Conservation (phyloP, 2,797 vertebrate genomes). For the Mareca penelope region DNA sequence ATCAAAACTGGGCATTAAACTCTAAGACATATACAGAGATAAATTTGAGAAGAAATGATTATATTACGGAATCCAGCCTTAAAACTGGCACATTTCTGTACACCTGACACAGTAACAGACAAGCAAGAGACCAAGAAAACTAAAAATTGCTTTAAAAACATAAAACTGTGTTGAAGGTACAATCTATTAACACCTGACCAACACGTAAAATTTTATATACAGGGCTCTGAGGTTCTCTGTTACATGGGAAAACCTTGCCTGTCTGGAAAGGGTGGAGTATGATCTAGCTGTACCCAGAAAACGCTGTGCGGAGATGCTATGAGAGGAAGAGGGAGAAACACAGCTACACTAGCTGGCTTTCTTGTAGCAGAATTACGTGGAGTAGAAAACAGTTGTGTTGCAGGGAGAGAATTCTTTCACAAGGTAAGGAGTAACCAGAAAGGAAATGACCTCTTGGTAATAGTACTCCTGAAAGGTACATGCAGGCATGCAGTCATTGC, state of each 20-base stretch:
- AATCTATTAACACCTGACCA: background rate
- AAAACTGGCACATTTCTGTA: background rate
- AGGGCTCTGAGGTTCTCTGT: background rate
- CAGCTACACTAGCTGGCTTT: background rate
- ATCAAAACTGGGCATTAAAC: background rate
- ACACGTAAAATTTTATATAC: background rate
- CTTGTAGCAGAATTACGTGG: background rate
- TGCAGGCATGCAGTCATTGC: background rate
- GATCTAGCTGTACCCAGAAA: background rate
- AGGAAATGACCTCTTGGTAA: background rate
- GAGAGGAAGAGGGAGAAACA: background rate
- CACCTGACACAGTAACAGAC: background rate
- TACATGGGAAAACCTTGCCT: background rate
- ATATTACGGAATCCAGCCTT: background rate
- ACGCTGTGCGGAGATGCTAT: background rate
- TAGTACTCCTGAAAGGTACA: background rate
- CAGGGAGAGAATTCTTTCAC: background rate
- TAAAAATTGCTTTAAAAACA: background rate
- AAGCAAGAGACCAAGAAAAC: background rate
- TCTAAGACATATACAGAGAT: background rate
- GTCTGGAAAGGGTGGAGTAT: background rate
- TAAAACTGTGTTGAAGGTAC: background rate
- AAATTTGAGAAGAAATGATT: background rate
- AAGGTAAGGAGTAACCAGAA: background rate
- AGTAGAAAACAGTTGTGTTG: background rate